Conservation (phyloP, 2,888 invertebrate genomes). For the Polyommatus iphigenia region DNA sequence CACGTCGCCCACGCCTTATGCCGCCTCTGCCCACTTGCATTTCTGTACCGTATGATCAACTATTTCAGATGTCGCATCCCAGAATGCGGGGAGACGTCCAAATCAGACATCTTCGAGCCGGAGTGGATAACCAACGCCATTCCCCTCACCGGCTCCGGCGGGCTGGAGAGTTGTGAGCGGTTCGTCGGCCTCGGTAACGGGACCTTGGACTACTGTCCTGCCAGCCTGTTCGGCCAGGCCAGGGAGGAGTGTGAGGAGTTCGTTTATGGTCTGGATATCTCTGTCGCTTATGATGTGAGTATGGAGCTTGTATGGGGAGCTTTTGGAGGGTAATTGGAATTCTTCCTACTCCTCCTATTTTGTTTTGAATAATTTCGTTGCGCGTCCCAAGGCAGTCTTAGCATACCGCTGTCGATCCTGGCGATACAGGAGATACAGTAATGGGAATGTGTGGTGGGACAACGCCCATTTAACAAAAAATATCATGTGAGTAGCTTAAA, state of each 20-base stretch:
- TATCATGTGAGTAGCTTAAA: too few relatives aligned
- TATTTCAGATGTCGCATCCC: conserved; percentile 62
- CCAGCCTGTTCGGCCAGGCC: conserved; percentile 48
- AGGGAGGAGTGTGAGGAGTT: conserved; percentile 42
- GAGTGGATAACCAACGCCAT: conserved; percentile 60
- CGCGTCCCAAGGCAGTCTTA: too few relatives aligned
- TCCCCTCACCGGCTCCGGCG: conserved; percentile 50
- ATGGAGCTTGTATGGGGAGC: too few relatives aligned
- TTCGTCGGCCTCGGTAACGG: conserved; percentile 45
- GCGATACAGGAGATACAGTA: too few relatives aligned
- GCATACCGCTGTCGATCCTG: too few relatives aligned
- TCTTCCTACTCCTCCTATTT: too few relatives aligned
- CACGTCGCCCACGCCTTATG: too few relatives aligned
- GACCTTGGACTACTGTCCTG: conserved; percentile 50
- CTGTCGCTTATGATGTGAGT: conserved; percentile 49
- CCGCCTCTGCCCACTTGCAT: too few relatives aligned
- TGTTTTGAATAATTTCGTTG: too few relatives aligned
- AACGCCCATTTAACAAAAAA: too few relatives aligned
- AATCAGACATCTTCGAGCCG: conserved; percentile 45
- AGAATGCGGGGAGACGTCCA: conserved; percentile 57
- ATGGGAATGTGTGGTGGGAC: too few relatives aligned
- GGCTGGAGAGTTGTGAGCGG: conserved; percentile 60
- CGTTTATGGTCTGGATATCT: conserved; percentile 45
- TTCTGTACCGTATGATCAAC: neutral
- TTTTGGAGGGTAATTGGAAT: too few relatives aligned